phyloP scores from a whole-genome alignment of 2,797 vertebrate species.

The Phalloptychus januarius region DNA sequence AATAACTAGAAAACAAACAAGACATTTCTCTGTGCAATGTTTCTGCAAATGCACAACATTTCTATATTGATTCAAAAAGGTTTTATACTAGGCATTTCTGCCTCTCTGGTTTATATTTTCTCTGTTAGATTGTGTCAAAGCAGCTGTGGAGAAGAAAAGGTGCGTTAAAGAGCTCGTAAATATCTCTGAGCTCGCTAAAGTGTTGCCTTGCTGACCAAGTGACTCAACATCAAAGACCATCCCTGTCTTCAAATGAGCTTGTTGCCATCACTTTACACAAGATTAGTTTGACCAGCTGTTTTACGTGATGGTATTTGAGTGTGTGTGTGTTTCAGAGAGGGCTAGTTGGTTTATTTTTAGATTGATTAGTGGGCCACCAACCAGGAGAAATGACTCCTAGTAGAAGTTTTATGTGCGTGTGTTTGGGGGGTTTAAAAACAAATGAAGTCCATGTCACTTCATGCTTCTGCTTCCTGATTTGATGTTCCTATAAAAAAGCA shows the following conservation, averaged over 20 bases:
- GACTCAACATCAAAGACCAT: constrained; percentile 72
- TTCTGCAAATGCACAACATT: neutral
- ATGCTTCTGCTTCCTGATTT: neutral
- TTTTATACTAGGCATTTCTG: constrained; percentile 9
- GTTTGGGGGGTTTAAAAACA: neutral
- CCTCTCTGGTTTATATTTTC: constrained; percentile 20
- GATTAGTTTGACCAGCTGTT: constrained; percentile 72
- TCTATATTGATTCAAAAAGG: neutral
- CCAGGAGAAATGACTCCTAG: constrained; percentile 34
- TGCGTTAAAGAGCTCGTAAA: constrained; percentile 60
- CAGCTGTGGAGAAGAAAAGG: constrained; percentile 64
- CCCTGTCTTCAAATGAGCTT: constrained; percentile 69
- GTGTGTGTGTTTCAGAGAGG: constrained; percentile 13
- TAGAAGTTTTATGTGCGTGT: constrained; percentile 12
- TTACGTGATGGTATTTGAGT: constrained; percentile 34
- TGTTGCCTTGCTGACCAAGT: constrained; percentile 58
- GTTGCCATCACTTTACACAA: constrained; percentile 64
- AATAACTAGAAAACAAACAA: neutral
- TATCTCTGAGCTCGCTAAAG: constrained; percentile 58
- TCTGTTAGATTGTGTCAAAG: constrained; percentile 37
- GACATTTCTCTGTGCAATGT: neutral
- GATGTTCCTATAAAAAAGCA: neutral
- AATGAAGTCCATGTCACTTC: neutral
- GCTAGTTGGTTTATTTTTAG: constrained; percentile 7
- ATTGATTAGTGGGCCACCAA: constrained; percentile 51